Base-by-base conservation (phyloP, 2,888 invertebrate genomes). In the Erpobdella octoculata region DNA sequence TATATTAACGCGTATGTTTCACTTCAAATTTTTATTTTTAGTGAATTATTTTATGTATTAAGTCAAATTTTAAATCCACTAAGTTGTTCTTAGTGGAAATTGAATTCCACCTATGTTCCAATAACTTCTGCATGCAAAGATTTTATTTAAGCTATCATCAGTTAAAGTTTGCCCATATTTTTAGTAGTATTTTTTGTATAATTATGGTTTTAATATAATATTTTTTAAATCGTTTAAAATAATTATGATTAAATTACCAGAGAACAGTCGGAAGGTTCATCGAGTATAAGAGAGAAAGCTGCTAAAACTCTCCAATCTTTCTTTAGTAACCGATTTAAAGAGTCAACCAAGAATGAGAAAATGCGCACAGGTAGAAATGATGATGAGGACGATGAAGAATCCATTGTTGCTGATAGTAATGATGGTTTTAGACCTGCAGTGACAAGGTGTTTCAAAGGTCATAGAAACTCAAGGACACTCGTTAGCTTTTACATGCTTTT, bases 381-480 rank as follows among this genome's bases (percentile, higher is more conserved):
- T 35, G 62, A 62, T 35, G 62, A 62, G 3, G 62, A 62, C 1
- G 62, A 62, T 3, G 62, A 62, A 5, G 62, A 62, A 33, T 33
- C 31, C 33, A 28, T 28, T n/a, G 31, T 21, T n/a, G 38, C 2
- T n/a, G 46, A 69, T 28, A 9, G 28, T 1, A n/a, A n/a, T n/a
- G 8, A 18, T 21, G 28, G n/a, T 31, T 31, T 28, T 18, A 79
- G 79, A 71, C 81, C 82, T 5, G 71, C 76, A 74, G 86, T 89
- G 74, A 88, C 87, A 78, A 87, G 87, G 83, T 89, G 88, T 78
- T 91, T 87, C 80, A 86, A 85, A 68, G 91, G 91, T 1, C 91
- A 92, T 82, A 86, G 91, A 71, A 91, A 91, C 84, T 89, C 91
- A 18, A 77, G 85, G 71, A 85, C 85, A 12, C 84, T 85, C 84